Base-by-base conservation (phyloP, 2,113 vertebrate species). In the Cranoglanis bouderius region DNA sequence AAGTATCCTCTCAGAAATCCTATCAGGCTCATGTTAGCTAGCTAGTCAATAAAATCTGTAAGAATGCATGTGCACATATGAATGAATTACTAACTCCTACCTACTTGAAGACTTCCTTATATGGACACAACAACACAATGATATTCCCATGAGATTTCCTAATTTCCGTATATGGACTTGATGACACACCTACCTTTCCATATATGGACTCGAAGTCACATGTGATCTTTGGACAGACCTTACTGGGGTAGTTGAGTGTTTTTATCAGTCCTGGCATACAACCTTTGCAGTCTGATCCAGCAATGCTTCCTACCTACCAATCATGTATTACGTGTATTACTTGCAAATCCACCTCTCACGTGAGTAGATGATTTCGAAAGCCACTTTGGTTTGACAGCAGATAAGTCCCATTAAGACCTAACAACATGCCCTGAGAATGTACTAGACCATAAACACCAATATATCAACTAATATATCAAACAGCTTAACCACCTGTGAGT, bases 381-480 rank as follows among this genome's bases (percentile, higher is more conserved):
- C 82, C 35, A 88, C 51, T 59, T 75, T 43, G 29, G 49, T 74
- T 61, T 84, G 65, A 84, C 72, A 78, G 72, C 32, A 77, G 82
- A 65, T 78, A 65, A 88, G 87, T 65, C 21, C 19, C 32, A 84
- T 84, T 75, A 63, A 88, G 19, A 21, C 40, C 14, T 65, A 84
- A 85, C 55, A 38, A 65, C 82, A 84, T 51, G 6, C 18, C n/a
- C 55, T 38, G 49, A 75, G 40, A 74, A 84, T 72, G 51, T 84
- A 74, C 65, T 63, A 40, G 82, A 51, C 55, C 55, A 84, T 84
- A 84, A 84, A 88, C 70, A 63, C 40, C 67, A 77, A 77, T 61
- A 75, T 49, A 84, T 88, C 87, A 87, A 32, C 29, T 26, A 67
- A 82, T 87, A 63, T 70, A 70, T 63, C 59, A 88, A 59, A 63